Conservation (phyloP, 2,113 vertebrate genomes). For the Lagenorhynchus albirostris region DNA sequence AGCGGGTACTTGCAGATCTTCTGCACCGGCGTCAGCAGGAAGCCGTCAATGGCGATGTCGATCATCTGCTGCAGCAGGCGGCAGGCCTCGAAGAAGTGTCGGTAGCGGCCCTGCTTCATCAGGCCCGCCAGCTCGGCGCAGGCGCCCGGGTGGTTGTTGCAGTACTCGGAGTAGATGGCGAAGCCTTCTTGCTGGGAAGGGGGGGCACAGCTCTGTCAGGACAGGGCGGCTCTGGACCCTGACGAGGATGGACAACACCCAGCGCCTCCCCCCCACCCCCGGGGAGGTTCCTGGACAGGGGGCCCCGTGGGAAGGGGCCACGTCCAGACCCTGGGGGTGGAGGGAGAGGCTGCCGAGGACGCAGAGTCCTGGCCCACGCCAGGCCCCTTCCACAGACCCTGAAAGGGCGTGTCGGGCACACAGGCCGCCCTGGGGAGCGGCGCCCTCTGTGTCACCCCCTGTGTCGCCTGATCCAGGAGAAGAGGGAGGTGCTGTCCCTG, state of each 20-base stretch:
- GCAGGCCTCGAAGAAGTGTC: constrained; percentile 98
- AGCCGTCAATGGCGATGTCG: constrained; percentile 95
- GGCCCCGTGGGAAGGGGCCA: too few relatives aligned
- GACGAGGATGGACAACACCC: too few relatives aligned
- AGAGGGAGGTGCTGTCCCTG: too few relatives aligned
- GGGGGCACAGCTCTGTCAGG: not conserved
- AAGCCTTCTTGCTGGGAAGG: constrained; percentile 91
- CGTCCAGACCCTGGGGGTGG: too few relatives aligned
- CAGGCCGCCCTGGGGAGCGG: too few relatives aligned
- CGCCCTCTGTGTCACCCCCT: not conserved
- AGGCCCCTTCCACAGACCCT: not conserved
- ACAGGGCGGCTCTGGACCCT: too few relatives aligned
- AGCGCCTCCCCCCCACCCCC: rapidly evolving
- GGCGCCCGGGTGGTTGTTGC: constrained; percentile 95
- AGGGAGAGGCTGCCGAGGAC: not conserved
- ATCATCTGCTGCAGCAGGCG: constrained; percentile 99
- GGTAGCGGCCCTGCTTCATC: constrained; percentile 93
- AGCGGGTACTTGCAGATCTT: constrained; percentile 99
- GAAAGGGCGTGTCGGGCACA: not conserved
- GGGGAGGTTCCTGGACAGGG: too few relatives aligned
- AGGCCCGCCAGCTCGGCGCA: constrained; percentile 91
- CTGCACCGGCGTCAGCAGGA: constrained; percentile 96
- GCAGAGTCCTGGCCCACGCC: not conserved
- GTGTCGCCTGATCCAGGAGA: too few relatives aligned
- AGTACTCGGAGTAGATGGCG: constrained; percentile 97